Conservation (phyloP, 2,113 vertebrate genomes). For the Lates calcarifer region DNA sequence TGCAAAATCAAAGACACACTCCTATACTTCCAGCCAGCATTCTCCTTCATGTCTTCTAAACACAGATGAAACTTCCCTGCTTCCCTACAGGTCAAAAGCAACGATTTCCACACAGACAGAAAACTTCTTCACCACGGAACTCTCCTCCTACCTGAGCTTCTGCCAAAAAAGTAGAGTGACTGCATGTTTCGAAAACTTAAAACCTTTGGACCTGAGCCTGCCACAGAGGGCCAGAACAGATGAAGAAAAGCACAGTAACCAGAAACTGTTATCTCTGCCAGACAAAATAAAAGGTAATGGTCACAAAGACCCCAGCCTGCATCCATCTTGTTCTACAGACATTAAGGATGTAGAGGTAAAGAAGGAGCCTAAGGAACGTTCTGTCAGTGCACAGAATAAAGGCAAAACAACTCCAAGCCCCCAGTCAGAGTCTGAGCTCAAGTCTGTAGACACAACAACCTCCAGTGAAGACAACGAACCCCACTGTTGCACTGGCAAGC, state of each 20-base stretch:
- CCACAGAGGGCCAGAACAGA: constrained; percentile 64
- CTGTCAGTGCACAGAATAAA: background rate
- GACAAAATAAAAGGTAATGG: background rate
- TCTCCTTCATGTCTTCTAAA: background rate
- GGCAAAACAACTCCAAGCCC: constrained; percentile 8
- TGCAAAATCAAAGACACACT: background rate
- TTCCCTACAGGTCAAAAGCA: background rate
- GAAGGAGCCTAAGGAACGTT: background rate
- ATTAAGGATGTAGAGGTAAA: background rate
- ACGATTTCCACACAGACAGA: constrained; percentile 82
- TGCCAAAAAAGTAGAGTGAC: background rate
- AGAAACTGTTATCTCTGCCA: background rate
- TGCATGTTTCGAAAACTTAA: background rate
- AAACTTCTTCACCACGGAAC: constrained; percentile 79
- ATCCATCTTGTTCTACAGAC: background rate
- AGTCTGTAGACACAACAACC: constrained; percentile 45
- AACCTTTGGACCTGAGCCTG: constrained; percentile 81
- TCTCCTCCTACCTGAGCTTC: constrained; percentile 72
- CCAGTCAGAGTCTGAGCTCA: constrained; percentile 35
- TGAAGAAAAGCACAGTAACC: background rate
- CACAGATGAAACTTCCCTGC: background rate
- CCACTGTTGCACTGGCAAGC: constrained; percentile 38
- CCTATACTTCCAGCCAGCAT: no score
- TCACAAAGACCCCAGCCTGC: background rate
- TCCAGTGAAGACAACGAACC: constrained; percentile 78